Percentiles rank a stretch among this genome's conserved stretches.
Evolutionary conservation across 2,113 vertebrate species (phyloP).

Genomic region (Sinocyclocheilus maitianheensis): DNA sequence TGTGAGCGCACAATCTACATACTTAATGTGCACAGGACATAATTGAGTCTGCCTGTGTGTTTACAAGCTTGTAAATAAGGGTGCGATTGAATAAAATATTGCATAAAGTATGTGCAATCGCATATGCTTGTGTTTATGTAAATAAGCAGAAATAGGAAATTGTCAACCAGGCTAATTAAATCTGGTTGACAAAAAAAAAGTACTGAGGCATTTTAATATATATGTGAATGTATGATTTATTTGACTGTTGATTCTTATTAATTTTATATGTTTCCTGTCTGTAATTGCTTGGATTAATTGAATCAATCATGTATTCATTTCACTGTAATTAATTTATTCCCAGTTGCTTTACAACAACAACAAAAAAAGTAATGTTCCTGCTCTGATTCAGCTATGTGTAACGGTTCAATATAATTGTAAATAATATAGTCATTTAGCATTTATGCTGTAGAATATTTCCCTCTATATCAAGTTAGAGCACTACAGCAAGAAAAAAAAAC

Average conservation of each 20-base stretch:
- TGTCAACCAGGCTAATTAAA: not conserved
- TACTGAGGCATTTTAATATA: not conserved
- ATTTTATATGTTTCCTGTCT: not conserved
- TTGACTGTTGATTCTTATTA: not conserved
- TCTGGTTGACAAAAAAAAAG: not conserved
- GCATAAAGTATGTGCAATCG: not conserved
- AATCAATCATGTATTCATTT: not conserved
- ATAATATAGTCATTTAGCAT: not conserved
- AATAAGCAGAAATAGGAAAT: not conserved
- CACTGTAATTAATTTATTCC: not conserved
- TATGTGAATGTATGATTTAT: not conserved
- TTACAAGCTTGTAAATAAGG: not conserved
- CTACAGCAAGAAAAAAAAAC: not conserved
- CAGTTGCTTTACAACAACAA: not conserved
- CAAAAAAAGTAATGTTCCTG: no score
- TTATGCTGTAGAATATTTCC: not conserved
- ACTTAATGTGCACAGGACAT: not conserved
- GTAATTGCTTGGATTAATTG: not conserved
- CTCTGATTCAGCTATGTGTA: not conserved
- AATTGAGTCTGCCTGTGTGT: conserved; percentile 19
- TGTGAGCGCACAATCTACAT: conserved; percentile 35
- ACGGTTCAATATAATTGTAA: not conserved
- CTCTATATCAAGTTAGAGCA: not conserved
- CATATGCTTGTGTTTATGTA: not conserved
- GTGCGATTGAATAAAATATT: not conserved